Evolutionary conservation across 2,797 vertebrate genomes (phyloP), one percentile per base, ranked within the genome.

Genomic region (Pseudomugil gertrudae): DNA sequence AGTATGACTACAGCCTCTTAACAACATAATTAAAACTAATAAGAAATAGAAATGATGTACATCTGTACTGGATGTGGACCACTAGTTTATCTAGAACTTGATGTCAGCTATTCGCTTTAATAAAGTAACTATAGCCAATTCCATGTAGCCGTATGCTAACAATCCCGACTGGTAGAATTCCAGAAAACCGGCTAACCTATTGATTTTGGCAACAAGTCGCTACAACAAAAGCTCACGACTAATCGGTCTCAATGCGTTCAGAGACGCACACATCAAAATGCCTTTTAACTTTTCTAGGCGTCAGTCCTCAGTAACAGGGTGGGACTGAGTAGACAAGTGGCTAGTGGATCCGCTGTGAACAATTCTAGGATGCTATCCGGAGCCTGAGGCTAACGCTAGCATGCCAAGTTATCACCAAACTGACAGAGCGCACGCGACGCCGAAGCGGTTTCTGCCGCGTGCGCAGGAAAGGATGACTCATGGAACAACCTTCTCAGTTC

Each of bases 281-380:
- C 2, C 32, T 36, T 13, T 59, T 2, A 66, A 87, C 69, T 81
- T 84, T 55, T 60, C 32, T 35, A 60, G 8, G 51, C 50, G 56
- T 38, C 47, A 69, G 64, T 27, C 64, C 26, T 57, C 50, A 17
- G 38, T n/a, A 4, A 33, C 61, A 80, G 90, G 89, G 89, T 84
- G 87, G 79, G 87, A 83, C 87, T 70, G 66, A 5, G 8, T 54
- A 74, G 80, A 65, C 62, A 35, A 65, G 78, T 23, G 72, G 81
- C 75, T 73, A 70, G 59, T 72, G 59, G 40, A 6, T 11, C 67
- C 48, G 24, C 56, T 47, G 56, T 29, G 73, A 80, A 89, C 81
- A 83, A 85, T 80, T 29, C 78, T 76, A 54, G 55, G 58, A 5
- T 50, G 84, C 84, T 83, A 78, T 67, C 58, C 21, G n/a, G 21